phyloP scores from a whole-genome alignment of 1,140 invertebrate species.

The Drosophila cardini region DNA sequence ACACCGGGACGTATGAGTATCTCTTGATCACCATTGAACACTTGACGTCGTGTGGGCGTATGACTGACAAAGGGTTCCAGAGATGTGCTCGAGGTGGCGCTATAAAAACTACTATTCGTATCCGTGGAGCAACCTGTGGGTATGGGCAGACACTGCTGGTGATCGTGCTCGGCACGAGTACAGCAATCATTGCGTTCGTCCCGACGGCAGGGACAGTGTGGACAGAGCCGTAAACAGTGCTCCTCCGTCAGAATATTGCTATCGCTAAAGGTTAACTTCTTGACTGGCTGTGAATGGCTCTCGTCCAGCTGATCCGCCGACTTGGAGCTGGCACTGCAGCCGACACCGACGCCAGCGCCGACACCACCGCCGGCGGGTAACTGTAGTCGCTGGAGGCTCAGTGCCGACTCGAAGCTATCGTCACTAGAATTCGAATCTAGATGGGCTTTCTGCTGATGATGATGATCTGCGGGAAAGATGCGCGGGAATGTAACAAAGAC shows the following conservation, averaged over 20 bases:
- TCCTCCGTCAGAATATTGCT: slow-evolving; percentile 77
- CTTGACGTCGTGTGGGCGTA: slow-evolving; percentile 33
- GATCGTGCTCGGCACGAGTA: slow-evolving; percentile 51
- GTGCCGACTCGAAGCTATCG: slow-evolving; percentile 80
- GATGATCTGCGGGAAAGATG: slow-evolving; percentile 53
- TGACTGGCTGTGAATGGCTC: slow-evolving; percentile 29
- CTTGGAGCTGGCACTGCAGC: slow-evolving; percentile 66
- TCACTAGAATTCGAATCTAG: slow-evolving; percentile 76
- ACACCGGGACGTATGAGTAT: slow-evolving; percentile 74
- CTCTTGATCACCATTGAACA: slow-evolving; percentile 49
- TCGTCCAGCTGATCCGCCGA: slow-evolving; percentile 80
- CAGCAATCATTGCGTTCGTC: slow-evolving; percentile 57
- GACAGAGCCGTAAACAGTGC: slow-evolving; percentile 62
- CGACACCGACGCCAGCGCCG: too few species aligned
- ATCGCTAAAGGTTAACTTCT: slow-evolving; percentile 82
- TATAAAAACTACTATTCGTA: slow-evolving; percentile 79
- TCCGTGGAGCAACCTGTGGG: slow-evolving; percentile 63
- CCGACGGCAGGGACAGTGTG: slow-evolving; percentile 67
- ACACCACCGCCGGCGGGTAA: slow-evolving; percentile 36
- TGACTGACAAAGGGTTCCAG: slow-evolving; percentile 62
- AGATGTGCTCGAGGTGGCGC: slow-evolving; percentile 73
- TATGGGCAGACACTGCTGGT: slow-evolving; percentile 37
- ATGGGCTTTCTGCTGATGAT: slow-evolving; percentile 28
- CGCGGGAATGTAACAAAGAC: slow-evolving; percentile 81
- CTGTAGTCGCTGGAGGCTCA: slow-evolving; percentile 68